These are phyloP conservation scores for Danio rerio DNA, from an alignment of 2,113 vertebrate genomes.

Conservation along the genomic window GRCz12tu NC_133192.1:30096501-30097000, in stretches of 20 bases:
- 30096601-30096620: conserved; percentile 26
- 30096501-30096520: conserved; percentile 70
- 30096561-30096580: background rate
- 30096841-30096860: too few relatives aligned
- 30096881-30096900: conserved; percentile 33
- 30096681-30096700: conserved; percentile 35
- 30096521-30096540: conserved; percentile 39
- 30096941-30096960: background rate
- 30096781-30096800: background rate
- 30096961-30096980: background rate
- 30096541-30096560: background rate
- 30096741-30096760: conserved; percentile 49
- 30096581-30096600: background rate
- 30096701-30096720: conserved; percentile 26
- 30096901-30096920: conserved; percentile 29
- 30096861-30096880: too few relatives aligned
- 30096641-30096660: background rate
- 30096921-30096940: background rate
- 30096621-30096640: background rate
- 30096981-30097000: conserved; percentile 9
- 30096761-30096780: background rate
- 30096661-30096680: background rate
- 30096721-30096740: conserved; percentile 65
- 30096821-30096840: background rate
- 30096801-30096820: background rate